phyloP scores from a whole-genome alignment of 2,888 invertebrate species.

The Drosophila ustulata region DNA sequence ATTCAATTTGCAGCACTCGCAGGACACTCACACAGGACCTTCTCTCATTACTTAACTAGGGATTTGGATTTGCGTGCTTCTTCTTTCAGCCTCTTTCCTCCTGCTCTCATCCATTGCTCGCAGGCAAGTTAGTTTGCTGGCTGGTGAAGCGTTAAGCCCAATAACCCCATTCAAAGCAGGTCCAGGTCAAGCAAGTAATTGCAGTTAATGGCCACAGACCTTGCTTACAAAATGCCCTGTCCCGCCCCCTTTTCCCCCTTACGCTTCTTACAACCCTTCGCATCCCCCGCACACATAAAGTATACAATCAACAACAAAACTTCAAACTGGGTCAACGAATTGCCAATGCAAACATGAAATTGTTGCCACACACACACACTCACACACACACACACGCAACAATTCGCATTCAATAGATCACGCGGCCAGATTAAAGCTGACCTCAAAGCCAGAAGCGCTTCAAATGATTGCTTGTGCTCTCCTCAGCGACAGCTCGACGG shows the following conservation, averaged over 20 bases:
- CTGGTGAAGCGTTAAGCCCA: constrained; percentile 19
- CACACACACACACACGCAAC: constrained; percentile 15
- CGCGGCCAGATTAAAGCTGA: constrained; percentile 18
- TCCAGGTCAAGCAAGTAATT: constrained; percentile 55
- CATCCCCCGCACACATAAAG: constrained; percentile 15
- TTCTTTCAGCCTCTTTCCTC: not conserved
- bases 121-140: not conserved
- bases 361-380: constrained; percentile 39
- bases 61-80: constrained; percentile 43
- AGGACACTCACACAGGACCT: constrained; percentile 24
- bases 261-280: not conserved
- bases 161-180: constrained; percentile 22
- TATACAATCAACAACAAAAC: constrained; percentile 60
- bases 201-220: constrained; percentile 54
- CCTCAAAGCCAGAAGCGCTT: constrained; percentile 4
- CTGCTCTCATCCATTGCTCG: not conserved
- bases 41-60: constrained; percentile 37
- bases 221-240: constrained; percentile 51
- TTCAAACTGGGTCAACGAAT: constrained; percentile 74
- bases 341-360: constrained; percentile 71
- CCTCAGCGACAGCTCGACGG: not conserved
- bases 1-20: constrained; percentile 42
- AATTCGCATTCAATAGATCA: constrained; percentile 38
- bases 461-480: not conserved
- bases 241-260: not conserved